Conservation (phyloP, 2,797 vertebrate genomes). For the Ctenopoma kingsleyae region DNA sequence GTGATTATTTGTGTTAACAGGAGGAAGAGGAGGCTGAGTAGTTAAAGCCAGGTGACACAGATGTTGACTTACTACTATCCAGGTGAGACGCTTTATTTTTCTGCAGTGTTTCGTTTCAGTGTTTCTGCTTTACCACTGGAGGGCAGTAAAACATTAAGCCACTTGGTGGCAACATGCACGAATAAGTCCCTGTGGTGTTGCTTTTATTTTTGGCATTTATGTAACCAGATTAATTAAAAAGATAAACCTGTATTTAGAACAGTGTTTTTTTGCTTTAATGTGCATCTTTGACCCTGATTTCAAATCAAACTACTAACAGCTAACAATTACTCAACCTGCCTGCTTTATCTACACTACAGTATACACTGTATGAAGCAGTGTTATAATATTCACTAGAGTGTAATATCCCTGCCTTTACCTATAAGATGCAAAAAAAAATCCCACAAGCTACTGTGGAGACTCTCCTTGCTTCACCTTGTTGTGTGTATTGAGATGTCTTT, state of each 20-base stretch:
- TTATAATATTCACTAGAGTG: conserved; percentile 3
- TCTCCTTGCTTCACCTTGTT: conserved; percentile 30
- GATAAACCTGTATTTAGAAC: conserved; percentile 33
- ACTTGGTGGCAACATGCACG: neutral
- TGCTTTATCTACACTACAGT: conserved; percentile 16
- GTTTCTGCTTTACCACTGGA: conserved; percentile 66
- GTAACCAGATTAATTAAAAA: conserved; percentile 56
- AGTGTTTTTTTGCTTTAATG: conserved; percentile 23
- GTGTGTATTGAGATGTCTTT: conserved; percentile 15
- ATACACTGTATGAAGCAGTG: neutral
- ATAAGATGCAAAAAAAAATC: conserved; percentile 32
- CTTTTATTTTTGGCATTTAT: conserved; percentile 36
- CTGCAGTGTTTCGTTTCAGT: neutral
- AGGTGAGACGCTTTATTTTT: conserved; percentile 63
- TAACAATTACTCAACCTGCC: conserved; percentile 25
- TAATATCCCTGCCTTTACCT: conserved; percentile 16
- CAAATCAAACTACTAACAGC: conserved; percentile 6
- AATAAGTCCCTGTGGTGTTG: conserved; percentile 1
- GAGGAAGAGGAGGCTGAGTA: conserved; percentile 83
- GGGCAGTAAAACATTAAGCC: conserved; percentile 62
- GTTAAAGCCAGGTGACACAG: conserved; percentile 29
- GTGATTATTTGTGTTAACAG: conserved; percentile 58
- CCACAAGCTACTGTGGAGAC: neutral
- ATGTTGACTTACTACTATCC: conserved; percentile 51
- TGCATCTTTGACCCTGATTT: conserved; percentile 36